Percentiles rank a stretch among this genome's conserved stretches.
Evolutionary conservation across 2,113 vertebrate species (phyloP).

Genomic region (Notothenia rossii): DNA sequence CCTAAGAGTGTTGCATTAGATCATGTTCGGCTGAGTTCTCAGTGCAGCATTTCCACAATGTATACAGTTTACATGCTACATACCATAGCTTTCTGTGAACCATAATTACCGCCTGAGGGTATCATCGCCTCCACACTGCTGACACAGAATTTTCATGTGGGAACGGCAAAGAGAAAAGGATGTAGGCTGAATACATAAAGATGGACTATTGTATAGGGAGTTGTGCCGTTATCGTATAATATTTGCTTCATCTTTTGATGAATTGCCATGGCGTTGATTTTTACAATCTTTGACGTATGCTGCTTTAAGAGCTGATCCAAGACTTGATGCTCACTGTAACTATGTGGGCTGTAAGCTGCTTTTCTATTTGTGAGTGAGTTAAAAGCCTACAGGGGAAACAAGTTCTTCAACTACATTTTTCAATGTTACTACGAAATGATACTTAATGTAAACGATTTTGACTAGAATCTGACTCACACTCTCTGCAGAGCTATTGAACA

Average conservation of each 20-base stretch:
- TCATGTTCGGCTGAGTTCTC: constrained; percentile 11
- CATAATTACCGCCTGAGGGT: constrained; percentile 57
- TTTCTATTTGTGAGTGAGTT: background rate
- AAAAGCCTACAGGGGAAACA: background rate
- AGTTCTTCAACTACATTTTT: background rate
- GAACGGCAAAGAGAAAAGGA: constrained; percentile 46
- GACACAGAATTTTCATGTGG: constrained; percentile 48
- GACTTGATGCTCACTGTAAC: constrained; percentile 7
- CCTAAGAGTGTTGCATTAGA: background rate
- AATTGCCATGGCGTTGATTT: background rate
- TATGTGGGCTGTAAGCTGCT: background rate
- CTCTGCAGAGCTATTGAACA: background rate
- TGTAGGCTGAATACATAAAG: constrained; percentile 41
- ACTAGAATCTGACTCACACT: background rate
- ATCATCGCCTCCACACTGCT: constrained; percentile 35
- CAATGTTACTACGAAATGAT: background rate
- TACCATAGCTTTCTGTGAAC: constrained; percentile 43
- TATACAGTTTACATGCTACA: background rate
- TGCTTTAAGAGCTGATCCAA: constrained; percentile 3
- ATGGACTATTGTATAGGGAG: constrained; percentile 7
- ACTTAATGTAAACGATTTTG: constrained; percentile 22
- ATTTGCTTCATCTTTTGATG: constrained; percentile 32
- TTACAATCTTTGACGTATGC: background rate
- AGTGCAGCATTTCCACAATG: background rate
- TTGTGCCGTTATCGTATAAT: constrained; percentile 1